phyloP scores from a whole-genome alignment of 2,888 invertebrate species.

The Nycteola revayana region DNA sequence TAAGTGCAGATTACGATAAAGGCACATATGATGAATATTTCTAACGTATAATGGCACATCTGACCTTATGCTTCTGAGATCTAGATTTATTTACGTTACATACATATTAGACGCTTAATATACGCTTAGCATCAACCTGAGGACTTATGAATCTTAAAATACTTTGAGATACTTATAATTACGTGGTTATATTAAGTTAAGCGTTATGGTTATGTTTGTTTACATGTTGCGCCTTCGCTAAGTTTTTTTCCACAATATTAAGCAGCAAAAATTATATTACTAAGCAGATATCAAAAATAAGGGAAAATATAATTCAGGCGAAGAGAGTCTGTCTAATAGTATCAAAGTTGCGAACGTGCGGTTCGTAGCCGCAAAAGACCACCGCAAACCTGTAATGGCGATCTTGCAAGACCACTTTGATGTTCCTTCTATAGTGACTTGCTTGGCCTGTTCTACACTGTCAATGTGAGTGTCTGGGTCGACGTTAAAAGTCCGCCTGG shows the following conservation, averaged over 20 bases:
- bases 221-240: background rate
- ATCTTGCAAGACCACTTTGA: conserved; percentile 99
- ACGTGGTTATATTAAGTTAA: background rate
- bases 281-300: conserved; percentile 70
- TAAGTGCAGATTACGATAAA: no score
- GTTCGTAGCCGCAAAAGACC: conserved; percentile 79
- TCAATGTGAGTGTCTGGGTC: conserved; percentile 98
- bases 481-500: conserved; percentile 97
- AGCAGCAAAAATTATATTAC: conserved; percentile 23
- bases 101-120: no score
- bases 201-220: no score
- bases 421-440: conserved; percentile 98
- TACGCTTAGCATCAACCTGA: no score
- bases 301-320: conserved; percentile 70
- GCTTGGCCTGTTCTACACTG: conserved; percentile 98
- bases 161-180: background rate
- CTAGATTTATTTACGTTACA: no score
- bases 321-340: conserved; percentile 77
- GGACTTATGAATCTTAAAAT: no score
- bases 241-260: conserved; percentile 4
- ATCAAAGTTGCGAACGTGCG: conserved; percentile 79
- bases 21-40: no score
- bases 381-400: conserved; percentile 97
- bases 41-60: no score
- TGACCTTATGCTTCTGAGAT: no score